Conservation (phyloP, 2,113 vertebrate species). For the Sinocyclocheilus rhinocerous region DNA sequence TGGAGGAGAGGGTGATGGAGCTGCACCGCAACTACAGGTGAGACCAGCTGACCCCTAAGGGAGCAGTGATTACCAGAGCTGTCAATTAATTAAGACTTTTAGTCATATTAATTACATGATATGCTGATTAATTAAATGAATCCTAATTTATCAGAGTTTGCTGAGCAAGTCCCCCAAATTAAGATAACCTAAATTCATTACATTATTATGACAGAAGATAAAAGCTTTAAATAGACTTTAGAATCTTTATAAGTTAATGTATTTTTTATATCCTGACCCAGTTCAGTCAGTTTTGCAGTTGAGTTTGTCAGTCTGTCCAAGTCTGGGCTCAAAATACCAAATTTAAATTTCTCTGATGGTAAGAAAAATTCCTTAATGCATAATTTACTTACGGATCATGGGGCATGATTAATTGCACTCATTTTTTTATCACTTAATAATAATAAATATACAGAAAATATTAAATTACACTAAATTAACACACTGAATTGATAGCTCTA, state of each 20-base stretch:
- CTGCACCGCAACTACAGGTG: constrained; percentile 95
- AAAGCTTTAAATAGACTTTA: background rate
- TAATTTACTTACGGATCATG: background rate
- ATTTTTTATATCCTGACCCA: background rate
- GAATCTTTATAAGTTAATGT: background rate
- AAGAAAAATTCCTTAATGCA: background rate
- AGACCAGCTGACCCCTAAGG: background rate
- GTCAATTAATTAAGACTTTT: background rate
- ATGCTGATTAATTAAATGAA: background rate
- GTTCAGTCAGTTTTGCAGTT: background rate
- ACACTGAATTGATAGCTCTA: background rate
- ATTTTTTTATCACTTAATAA: background rate
- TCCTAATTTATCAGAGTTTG: background rate
- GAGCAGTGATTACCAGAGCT: background rate
- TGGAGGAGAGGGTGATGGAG: constrained; percentile 98
- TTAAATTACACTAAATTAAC: background rate
- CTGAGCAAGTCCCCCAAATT: background rate
- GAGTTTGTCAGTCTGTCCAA: background rate
- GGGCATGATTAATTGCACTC: background rate
- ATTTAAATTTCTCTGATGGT: background rate
- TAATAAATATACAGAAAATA: background rate
- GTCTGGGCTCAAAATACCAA: background rate
- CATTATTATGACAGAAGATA: background rate
- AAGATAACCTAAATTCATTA: background rate
- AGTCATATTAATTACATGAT: constrained; percentile 11